A percentile compares a stretch with the other conserved stretches of the same genome.
Evolutionary conservation across 2,113 vertebrate genomes (phyloP).

Genomic region (Cephalopterus ornatus): DNA sequence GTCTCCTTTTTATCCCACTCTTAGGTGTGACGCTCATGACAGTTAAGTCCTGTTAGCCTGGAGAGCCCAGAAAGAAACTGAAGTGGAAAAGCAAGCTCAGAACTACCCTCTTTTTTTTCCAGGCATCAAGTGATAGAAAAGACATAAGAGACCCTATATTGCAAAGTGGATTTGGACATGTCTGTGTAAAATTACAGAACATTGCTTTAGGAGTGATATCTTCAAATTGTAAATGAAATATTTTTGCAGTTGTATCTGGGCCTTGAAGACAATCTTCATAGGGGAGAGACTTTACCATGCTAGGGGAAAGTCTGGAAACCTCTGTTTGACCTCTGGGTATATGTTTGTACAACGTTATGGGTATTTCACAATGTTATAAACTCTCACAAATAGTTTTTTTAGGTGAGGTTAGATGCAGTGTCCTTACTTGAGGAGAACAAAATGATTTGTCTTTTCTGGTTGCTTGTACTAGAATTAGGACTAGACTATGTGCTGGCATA

Average conservation of each 20-base stretch:
- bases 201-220: not conserved
- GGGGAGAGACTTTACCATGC: not conserved
- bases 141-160: not conserved
- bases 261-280: not conserved
- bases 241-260: not conserved
- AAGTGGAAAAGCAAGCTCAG: not conserved
- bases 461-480: not conserved
- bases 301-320: not conserved
- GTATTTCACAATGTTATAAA: not conserved
- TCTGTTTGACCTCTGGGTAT: not conserved
- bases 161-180: not conserved
- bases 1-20: not conserved
- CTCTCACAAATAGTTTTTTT: not conserved
- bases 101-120: not conserved
- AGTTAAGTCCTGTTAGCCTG: not conserved
- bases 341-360: not conserved
- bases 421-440: not conserved
- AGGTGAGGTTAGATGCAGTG: not conserved
- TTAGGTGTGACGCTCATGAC: not conserved
- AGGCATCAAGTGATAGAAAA: not conserved
- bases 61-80: not conserved
- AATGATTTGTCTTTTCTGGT: not conserved
- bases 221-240: not conserved
- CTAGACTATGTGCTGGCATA: not conserved
- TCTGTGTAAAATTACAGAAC: not conserved